Base-by-base conservation (phyloP, 2,888 invertebrate species). In the Biston stratarius region DNA sequence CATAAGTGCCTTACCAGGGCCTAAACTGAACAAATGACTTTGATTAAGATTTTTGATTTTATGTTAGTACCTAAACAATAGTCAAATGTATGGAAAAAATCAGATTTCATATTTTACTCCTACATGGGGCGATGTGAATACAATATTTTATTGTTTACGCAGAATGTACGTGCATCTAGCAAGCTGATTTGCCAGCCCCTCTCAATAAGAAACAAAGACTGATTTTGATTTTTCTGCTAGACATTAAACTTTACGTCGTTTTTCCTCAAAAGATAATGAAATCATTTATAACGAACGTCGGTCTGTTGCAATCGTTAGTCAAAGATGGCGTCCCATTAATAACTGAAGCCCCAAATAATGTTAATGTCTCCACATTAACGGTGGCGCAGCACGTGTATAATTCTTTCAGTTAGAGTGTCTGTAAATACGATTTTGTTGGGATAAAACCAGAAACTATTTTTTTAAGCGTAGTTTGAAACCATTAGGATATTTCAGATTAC, bases 321-420 rank as follows among this genome's bases (percentile, higher is more conserved):
- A 86, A 83, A 86, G 81, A 82, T 83, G 87, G 82, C 87, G 79
- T 72, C 82, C 82, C 85, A 90, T 92, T 90, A 85, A 89, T 91
- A 86, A 88, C 82, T 81, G 81, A 80, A 84, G 83, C 81, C 80
- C 81, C 84, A 82, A 86, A 90, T 86, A 89, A 89, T 89, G 81
- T 88, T 91, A 90, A 92, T 91, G 91, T 89, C 81, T 82, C 78
- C 90, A 87, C 89, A 92, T 92, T 92, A 92, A 88, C 90, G 83
- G 74, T 70, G 78, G 79, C 51, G 77, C 79, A 80, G 82, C 88
- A 89, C 86, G 87, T 90, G 90, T 87, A 82, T 40, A 8, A 48
- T 68, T 71, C 70, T 75, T 73, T 69, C 73, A 71, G 71, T 47
- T 60, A 15, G 71, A 69, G 70, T 72, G 69, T 49, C 66, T 57